A percentile compares a stretch with the other conserved stretches of the same genome.
Evolutionary conservation across 2,888 invertebrate species (phyloP).

Genomic region (Eupithecia tripunctaria): DNA sequence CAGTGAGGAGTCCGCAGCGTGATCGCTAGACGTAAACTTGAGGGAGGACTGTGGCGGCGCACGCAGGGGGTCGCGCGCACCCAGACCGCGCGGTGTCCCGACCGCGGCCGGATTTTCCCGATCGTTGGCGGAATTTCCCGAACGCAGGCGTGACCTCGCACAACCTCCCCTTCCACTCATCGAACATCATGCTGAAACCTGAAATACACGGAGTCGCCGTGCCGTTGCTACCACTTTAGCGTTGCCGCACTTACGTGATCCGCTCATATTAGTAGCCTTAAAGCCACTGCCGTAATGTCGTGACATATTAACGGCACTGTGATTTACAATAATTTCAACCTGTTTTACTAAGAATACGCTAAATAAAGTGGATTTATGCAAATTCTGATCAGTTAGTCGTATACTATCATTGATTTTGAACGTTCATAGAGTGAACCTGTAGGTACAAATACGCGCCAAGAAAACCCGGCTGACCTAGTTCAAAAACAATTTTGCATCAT

Average conservation of each 20-base stretch:
- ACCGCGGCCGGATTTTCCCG: slow-evolving; percentile 62
- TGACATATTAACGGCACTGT: neutral
- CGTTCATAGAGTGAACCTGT: neutral
- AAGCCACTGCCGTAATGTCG: slow-evolving; percentile 31
- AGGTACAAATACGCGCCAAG: neutral
- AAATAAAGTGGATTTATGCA: neutral
- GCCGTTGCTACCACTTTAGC: slow-evolving; percentile 54
- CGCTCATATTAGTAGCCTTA: slow-evolving; percentile 50
- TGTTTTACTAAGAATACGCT: neutral
- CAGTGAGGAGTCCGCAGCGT: slow-evolving; percentile 80
- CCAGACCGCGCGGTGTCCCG: slow-evolving; percentile 66
- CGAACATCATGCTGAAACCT: slow-evolving; percentile 74
- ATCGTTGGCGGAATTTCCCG: slow-evolving; percentile 66
- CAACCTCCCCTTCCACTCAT: slow-evolving; percentile 76
- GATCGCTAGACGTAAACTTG: slow-evolving; percentile 75
- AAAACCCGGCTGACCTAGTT: neutral
- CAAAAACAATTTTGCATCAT: neutral
- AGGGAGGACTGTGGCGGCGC: slow-evolving; percentile 70
- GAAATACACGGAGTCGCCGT: slow-evolving; percentile 73
- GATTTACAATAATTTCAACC: neutral
- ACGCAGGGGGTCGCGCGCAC: slow-evolving; percentile 75
- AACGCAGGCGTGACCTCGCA: slow-evolving; percentile 79
- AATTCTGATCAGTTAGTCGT: neutral
- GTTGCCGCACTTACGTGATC: slow-evolving; percentile 56
- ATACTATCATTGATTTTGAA: neutral